phyloP scores from a whole-genome alignment of 2,888 invertebrate species.

The Hartigia nigra region DNA sequence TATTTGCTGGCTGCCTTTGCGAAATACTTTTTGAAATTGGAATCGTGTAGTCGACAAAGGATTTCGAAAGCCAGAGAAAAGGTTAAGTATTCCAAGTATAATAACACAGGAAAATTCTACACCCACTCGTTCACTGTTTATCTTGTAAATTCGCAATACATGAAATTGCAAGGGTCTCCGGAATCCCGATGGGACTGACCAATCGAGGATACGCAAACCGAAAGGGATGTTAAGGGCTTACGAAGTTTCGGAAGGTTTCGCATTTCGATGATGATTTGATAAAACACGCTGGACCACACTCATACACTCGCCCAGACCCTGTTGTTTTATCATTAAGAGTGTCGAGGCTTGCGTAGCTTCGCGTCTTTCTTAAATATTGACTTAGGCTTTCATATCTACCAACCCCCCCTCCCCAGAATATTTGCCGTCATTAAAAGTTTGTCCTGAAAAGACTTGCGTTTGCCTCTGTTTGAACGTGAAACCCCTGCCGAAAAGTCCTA shows the following conservation, averaged over 20 bases:
- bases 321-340: slow-evolving; percentile 14
- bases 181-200: background rate
- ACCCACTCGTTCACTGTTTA: background rate
- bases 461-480: background rate
- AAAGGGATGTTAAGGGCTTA: background rate
- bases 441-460: background rate
- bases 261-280: background rate
- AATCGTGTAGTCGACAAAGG: background rate
- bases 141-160: background rate
- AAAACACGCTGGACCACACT: background rate
- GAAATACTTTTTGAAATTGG: background rate
- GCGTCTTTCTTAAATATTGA: slow-evolving; percentile 3
- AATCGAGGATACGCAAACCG: background rate
- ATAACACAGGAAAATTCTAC: background rate
- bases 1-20: background rate
- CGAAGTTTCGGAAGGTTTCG: background rate
- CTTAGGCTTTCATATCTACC: background rate
- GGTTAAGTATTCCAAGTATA: background rate
- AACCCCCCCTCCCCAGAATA: background rate
- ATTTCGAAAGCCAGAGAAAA: background rate
- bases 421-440: slow-evolving; percentile 8
- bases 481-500: background rate
- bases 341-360: background rate
- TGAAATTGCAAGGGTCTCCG: background rate
- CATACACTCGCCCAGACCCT: background rate